Evolutionary conservation across 2,113 vertebrate genomes (phyloP), one percentile per base, ranked within the genome.

Genomic region (Colaptes auratus): DNA sequence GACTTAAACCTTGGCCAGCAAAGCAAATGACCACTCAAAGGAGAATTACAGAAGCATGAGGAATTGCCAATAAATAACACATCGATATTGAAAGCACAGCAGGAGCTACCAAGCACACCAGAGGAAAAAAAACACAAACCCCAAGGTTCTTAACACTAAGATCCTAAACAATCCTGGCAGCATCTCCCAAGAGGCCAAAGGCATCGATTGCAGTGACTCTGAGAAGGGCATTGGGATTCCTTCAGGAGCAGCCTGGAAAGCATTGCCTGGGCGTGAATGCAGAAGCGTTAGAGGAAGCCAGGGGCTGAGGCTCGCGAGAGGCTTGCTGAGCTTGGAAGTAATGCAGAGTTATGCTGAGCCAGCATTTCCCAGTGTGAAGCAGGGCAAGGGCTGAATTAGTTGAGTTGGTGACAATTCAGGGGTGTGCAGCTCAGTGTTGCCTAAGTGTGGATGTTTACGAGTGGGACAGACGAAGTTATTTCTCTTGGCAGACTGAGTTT

Each of bases 21-120:
- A 93, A 95, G 70, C 64, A 85, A 95, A 92, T 91, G 90, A 86
- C 82, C 55, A 50, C 84, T 94, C 90, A 78, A 66, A 88, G 64
- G 21, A 88, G 95, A 95, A 82, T 92, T 95, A 92, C n/a, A 83
- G 79, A 88, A 76, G 56, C 46, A 65, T 59, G 88, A 91, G 33
- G 39, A 82, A 91, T 80, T 82, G 79, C 60, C 69, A 90, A 70
- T 94, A 92, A 95, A 92, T 92, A 89, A 94, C 56, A 59, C 42
- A 50, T n/a, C 0, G 0, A 46, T 91, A 67, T 60, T 46, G 50
- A 88, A 89, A 64, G 65, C 52, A 46, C 53, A 42, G 59, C 12
- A 56, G 61, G 56, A 96, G 36, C 61, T 77, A 88, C 63, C 39
- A 83, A 93, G 66, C 44, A 78, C 4, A 18, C 65, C 61, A 84